Percentiles rank a stretch among this genome's conserved stretches.
phyloP scores from a whole-genome alignment of 2,797 vertebrate species.

The Catamblyrhynchus diadema region DNA sequence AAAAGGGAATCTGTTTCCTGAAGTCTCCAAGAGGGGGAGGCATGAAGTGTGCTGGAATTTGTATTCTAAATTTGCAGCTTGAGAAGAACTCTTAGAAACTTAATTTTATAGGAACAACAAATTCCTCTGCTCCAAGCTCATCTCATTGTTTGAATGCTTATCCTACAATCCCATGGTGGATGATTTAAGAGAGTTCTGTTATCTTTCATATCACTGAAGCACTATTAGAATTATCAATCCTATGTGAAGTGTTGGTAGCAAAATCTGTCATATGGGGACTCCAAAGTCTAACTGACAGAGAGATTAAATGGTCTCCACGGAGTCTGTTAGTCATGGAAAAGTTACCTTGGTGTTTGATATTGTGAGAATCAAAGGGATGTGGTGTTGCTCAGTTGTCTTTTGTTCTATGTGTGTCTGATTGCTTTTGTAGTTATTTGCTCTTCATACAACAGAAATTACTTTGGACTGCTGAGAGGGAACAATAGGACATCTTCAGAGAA shows the following conservation, averaged over 20 bases:
- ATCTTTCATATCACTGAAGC: not conserved
- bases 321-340: not conserved
- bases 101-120: not conserved
- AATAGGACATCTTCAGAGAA: slow-evolving; percentile 3
- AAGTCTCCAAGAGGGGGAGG: not conserved
- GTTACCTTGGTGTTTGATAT: not conserved
- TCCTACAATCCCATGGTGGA: not conserved
- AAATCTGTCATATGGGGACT: not conserved
- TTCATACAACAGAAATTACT: not conserved
- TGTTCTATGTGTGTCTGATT: not conserved
- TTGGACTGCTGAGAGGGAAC: not conserved
- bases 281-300: not conserved
- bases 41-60: not conserved
- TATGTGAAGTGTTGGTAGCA: not conserved
- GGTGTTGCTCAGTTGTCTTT: not conserved
- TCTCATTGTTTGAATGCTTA: not conserved
- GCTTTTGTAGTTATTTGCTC: not conserved
- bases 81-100: not conserved
- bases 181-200: not conserved
- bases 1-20: not conserved
- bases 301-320: not conserved
- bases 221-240: not conserved
- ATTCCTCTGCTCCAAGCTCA: not conserved
- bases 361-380: not conserved
- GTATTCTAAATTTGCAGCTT: not conserved